Percentiles rank a stretch among this genome's conserved stretches.
phyloP scores from a whole-genome alignment of 2,797 vertebrate species.

The Alfaro cultratus region DNA sequence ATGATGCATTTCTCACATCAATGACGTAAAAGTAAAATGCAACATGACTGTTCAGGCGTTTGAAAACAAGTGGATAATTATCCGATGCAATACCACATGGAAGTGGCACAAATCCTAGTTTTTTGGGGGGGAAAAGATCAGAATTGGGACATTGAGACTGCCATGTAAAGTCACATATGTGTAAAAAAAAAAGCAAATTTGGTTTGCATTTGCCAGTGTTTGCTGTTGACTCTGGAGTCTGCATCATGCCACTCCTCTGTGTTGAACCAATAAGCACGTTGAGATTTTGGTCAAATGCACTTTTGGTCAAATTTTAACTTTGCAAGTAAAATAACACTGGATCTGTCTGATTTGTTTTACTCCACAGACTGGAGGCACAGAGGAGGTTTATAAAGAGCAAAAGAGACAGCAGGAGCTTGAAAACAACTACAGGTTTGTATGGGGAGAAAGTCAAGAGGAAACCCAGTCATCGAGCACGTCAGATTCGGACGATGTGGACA shows the following conservation, averaged over 20 bases:
- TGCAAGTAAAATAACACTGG: neutral
- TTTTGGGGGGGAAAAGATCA: too few relatives aligned
- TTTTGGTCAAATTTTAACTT: neutral
- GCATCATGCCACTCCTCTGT: neutral
- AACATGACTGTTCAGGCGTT: too few relatives aligned
- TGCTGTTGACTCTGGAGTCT: neutral
- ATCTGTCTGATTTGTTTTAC: neutral
- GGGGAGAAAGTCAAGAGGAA: conserved; percentile 85
- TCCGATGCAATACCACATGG: too few relatives aligned
- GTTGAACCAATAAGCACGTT: neutral
- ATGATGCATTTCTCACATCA: too few relatives aligned
- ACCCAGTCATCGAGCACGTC: conserved; percentile 76
- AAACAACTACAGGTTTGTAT: conserved; percentile 93
- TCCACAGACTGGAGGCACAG: conserved; percentile 89
- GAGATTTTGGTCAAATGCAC: neutral
- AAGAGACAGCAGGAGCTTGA: conserved; percentile 91
- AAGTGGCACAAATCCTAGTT: too few relatives aligned
- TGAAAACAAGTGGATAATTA: too few relatives aligned
- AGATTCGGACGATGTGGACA: conserved; percentile 89
- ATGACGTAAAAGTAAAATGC: too few relatives aligned
- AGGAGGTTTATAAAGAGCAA: conserved; percentile 91
- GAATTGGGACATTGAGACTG: too few relatives aligned
- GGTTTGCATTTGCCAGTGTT: too few relatives aligned
- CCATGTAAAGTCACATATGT: too few relatives aligned
- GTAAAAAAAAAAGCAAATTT: too few relatives aligned